Percentiles rank a stretch among this genome's conserved stretches.
These are phyloP conservation scores for Semaprochilodus insignis DNA, from an alignment of 2,797 vertebrate genomes.

Conservation along the genomic window DNA sequence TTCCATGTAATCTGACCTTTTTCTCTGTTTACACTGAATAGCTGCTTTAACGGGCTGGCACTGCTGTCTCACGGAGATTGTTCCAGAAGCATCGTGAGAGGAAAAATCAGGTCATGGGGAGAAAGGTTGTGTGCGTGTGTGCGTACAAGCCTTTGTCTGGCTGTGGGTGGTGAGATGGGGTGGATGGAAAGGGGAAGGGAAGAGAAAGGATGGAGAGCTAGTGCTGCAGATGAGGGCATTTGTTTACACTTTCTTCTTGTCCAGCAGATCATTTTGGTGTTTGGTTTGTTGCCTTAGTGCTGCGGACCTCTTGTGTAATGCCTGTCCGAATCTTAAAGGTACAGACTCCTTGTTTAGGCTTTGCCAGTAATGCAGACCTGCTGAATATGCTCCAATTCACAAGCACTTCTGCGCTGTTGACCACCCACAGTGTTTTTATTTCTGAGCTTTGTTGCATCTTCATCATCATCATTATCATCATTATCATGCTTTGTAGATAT, in stretches of 20 bases:
- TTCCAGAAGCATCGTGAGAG: conserved; percentile 38
- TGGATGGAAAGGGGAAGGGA: conserved; percentile 6
- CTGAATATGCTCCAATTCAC: neutral
- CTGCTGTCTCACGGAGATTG: conserved; percentile 33
- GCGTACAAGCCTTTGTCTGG: neutral
- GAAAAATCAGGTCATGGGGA: conserved; percentile 1
- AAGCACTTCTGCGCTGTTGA: neutral
- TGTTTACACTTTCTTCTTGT: conserved; percentile 53
- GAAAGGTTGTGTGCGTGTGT: conserved; percentile 3
- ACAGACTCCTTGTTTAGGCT: conserved; percentile 16
- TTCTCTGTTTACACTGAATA: conserved; percentile 30
- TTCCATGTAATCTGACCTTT: conserved; percentile 20
- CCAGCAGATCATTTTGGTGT: conserved; percentile 38
- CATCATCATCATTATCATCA: neutral
- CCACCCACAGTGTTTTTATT: too few species aligned
- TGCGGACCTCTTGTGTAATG: conserved; percentile 57
- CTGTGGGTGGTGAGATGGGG: neutral
- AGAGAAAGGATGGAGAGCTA: neutral
- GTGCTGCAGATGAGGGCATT: conserved; percentile 14
- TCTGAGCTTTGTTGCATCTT: neutral
- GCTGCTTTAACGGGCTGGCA: conserved; percentile 6
- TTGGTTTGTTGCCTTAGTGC: conserved; percentile 44
- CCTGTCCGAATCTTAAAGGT: conserved; percentile 55
- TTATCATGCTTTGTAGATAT: neutral
- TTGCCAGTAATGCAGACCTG: neutral